Evolutionary conservation across 2,888 invertebrate genomes (phyloP), one percentile per base, ranked within the genome.

Genomic region (Lochmaea crataegi): DNA sequence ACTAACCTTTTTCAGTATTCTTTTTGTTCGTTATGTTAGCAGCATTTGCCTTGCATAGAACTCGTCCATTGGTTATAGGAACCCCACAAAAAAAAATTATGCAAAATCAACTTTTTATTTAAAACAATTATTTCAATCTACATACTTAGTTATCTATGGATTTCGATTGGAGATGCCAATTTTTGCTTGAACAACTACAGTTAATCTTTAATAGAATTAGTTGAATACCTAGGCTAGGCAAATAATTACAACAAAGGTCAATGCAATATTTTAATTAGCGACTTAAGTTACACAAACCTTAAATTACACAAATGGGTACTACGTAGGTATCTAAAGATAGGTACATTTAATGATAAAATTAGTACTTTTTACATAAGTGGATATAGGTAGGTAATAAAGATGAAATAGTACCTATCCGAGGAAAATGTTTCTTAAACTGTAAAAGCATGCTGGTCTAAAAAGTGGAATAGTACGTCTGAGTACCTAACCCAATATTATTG

Each of bases 371-470:
- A 18, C 53, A 53, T 9, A 53, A 18, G 53, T 18, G 16, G 2
- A 53, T 2, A 51, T 9, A 45, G 45, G 45, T 45, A 45, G 11
- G 14, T 14, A n/a, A 16, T 53, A 53, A 18, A 16, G 3, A 16
- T 16, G 16, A 18, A 53, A 53, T 18, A 53, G 10, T 53, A 18
- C 18, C 18, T 2, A 45, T 38, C 7, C 1, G 32, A 38, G 6
- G 32, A 42, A 42, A 45, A 11, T 45, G 45, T 45, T 45, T 42
- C 12, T 45, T 45, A 45, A 38, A 38, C 9, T 38, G 32, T n/a
- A n/a, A n/a, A 48, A 48, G 53, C 53, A 53, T 53, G 53, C 53
- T 7, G 53, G 16, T 53, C 18, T 53, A 53, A 16, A 53, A 53
- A 53, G 9, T 53, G 53, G 18, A 53, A 53, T 9, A 53, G 10